A percentile compares a stretch with the other conserved stretches of the same genome.
Evolutionary conservation across 2,888 invertebrate species (phyloP).

Genomic region (Drosophila buzzatii): DNA sequence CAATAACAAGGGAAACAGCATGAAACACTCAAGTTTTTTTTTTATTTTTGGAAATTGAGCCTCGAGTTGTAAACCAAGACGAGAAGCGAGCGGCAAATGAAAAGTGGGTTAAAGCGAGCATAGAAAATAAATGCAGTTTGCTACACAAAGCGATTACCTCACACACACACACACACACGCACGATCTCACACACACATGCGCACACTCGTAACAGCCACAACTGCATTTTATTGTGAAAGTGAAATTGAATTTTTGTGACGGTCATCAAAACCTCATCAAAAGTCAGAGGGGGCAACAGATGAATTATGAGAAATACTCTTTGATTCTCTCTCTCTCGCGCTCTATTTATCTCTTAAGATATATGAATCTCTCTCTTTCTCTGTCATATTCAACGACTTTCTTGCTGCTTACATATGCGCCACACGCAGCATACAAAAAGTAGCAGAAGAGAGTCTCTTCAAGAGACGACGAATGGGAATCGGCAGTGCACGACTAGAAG

Average conservation of each 20-base stretch:
- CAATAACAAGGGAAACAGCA: slow-evolving; percentile 14
- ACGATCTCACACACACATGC: slow-evolving; percentile 34
- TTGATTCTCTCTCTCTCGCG: slow-evolving; percentile 4
- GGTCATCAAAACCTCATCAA: slow-evolving; percentile 51
- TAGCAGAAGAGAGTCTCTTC: too few relatives aligned
- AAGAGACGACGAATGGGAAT: background rate
- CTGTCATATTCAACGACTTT: slow-evolving; percentile 3
- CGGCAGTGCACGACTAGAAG: background rate
- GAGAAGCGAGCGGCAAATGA: slow-evolving; percentile 60
- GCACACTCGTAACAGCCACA: slow-evolving; percentile 19
- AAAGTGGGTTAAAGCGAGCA: slow-evolving; percentile 77
- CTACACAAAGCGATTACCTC: slow-evolving; percentile 59
- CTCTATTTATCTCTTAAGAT: background rate
- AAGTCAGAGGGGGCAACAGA: slow-evolving; percentile 18
- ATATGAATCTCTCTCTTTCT: background rate
- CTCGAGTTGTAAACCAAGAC: slow-evolving; percentile 74
- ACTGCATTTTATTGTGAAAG: slow-evolving; percentile 65
- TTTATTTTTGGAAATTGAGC: slow-evolving; percentile 67
- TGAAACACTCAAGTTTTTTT: slow-evolving; percentile 50
- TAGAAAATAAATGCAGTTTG: slow-evolving; percentile 59
- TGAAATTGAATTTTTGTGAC: slow-evolving; percentile 57
- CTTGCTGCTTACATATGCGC: slow-evolving; percentile 32
- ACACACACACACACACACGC: slow-evolving; percentile 42
- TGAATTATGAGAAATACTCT: slow-evolving; percentile 10
- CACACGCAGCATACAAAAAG: background rate